Base-by-base conservation (phyloP, 2,113 vertebrate species). In the Vireo altiloquus region DNA sequence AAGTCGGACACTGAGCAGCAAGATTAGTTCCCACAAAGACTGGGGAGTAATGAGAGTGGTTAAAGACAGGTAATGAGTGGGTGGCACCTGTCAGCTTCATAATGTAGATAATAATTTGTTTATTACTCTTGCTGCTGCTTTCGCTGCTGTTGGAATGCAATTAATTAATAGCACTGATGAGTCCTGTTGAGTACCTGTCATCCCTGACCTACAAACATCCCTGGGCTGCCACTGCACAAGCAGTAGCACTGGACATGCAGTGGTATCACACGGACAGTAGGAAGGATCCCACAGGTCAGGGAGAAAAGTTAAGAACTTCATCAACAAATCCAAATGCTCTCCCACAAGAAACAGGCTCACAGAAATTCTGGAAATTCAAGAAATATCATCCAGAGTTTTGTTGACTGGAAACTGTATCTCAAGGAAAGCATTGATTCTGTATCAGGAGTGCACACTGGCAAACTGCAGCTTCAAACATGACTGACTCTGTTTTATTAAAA, bases 21-120 rank as follows among this genome's bases (percentile, higher is more conserved):
- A 86, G 88, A 94, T 97, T 82, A 89, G 88, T 96, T 97, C 95
- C 95, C 97, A 96, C 89, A 95, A 97, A 93, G 86, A 40, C 92
- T 81, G 63, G 31, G n/a, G 76, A 95, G 85, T 95, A 97, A 96
- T 91, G 96, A 97, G 89, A 81, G 96, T 81, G 90, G 93, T 97
- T 95, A 95, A 86, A 91, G 90, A 84, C 92, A 96, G 83, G 92
- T 96, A 96, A 95, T 66, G 87, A 95, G 95, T 92, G 93, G 95
- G 96, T 94, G 93, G 92, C 75, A 85, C 89, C 90, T 91, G 87
- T 96, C 95, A 95, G 79, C 92, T 95, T 95, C 92, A 91, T 95
- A 94, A 94, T 84, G 69, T 69, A 95, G 90, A 90, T 82, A 59
- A 81, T 96, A 92, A 97, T 97, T 96, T 95, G 85, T 92, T 96